These are phyloP conservation scores for Tenthredo livida DNA, from an alignment of 2,888 invertebrate species.

Conservation along the genomic window DNA sequence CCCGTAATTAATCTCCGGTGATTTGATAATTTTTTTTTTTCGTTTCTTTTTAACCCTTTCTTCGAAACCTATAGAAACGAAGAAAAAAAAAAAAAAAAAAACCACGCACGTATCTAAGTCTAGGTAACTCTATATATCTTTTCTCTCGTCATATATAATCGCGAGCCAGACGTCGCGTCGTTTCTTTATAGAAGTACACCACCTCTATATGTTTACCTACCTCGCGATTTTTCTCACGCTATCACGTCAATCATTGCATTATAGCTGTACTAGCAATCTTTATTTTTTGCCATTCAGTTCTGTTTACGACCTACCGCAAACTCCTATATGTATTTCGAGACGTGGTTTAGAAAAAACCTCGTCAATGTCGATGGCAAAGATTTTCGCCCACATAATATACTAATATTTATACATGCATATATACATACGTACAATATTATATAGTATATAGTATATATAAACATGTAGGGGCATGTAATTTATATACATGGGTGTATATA, in stretches of 20 bases:
- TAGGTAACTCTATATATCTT: neutral
- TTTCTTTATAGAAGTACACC: neutral
- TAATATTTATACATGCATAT: neutral
- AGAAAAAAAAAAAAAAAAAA: neutral
- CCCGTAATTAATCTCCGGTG: slow-evolving; percentile 36
- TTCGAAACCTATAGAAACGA: neutral
- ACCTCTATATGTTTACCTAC: neutral
- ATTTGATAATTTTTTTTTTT: slow-evolving; percentile 5
- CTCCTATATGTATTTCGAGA: neutral
- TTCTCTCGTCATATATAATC: neutral
- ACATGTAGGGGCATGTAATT: neutral
- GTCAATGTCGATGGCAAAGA: slow-evolving; percentile 10
- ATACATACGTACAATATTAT: neutral
- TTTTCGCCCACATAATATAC: neutral
- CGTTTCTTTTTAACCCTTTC: neutral
- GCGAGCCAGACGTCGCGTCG: neutral
- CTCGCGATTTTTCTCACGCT: neutral
- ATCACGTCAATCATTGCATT: neutral
- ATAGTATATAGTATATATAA: no score
- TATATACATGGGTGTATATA: neutral
- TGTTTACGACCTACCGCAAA: slow-evolving; percentile 20
- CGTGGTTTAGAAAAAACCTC: neutral
- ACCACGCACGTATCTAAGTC: neutral
- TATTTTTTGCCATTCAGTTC: neutral
- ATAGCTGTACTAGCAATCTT: neutral